phyloP scores from a whole-genome alignment of 1,140 invertebrate genomes.

The Babylonia areolata region DNA sequence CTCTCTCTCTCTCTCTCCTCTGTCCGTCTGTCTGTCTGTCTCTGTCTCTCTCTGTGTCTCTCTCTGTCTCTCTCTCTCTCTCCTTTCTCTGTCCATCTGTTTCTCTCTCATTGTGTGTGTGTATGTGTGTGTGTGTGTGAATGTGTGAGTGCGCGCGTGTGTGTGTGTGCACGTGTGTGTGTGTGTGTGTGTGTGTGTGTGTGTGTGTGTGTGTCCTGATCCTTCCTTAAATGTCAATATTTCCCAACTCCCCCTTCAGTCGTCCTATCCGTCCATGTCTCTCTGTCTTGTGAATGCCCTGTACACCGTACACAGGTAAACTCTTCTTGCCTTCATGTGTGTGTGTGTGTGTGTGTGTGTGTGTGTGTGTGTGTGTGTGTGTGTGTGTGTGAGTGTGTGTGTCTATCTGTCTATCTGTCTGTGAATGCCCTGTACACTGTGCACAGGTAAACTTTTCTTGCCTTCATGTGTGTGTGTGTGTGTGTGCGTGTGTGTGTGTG shows the following conservation, averaged over 20 bases:
- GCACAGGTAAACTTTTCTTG: no score
- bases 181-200: not conserved
- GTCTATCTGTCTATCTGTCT: no score
- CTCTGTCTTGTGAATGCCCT: not conserved
- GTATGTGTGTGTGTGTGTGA: not conserved
- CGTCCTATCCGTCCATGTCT: no score
- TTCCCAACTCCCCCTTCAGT: no score
- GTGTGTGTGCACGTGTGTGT: not conserved
- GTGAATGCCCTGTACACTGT: no score
- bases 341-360: not conserved
- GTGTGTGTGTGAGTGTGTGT: constrained; percentile 2
- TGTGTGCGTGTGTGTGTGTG: not conserved
- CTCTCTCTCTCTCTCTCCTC: no score
- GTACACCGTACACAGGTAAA: no score
- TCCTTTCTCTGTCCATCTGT: no score
- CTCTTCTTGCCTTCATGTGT: not conserved
- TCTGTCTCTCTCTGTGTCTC: no score
- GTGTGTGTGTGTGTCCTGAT: not conserved
- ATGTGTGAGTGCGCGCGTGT: not conserved
- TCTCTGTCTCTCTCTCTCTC: no score
- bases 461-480: constrained; percentile 7
- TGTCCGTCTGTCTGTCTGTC: no score
- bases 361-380: constrained; percentile 19
- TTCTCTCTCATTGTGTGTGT: not conserved
- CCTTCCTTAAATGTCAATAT: no score